phyloP scores from a whole-genome alignment of 2,113 vertebrate species.

The Felis chaus region DNA sequence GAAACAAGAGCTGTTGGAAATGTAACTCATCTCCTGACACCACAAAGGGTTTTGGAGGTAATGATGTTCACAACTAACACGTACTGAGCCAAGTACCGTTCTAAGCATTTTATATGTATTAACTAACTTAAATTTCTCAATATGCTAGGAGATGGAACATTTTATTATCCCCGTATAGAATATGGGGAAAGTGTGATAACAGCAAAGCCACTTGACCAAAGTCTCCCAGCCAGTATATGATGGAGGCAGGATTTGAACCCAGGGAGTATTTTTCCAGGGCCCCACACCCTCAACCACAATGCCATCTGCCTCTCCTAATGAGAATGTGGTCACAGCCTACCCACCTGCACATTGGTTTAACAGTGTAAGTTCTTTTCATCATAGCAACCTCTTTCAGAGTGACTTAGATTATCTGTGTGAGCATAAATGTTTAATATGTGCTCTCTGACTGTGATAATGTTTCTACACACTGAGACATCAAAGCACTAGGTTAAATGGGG shows the following conservation, averaged over 20 bases:
- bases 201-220: conserved; percentile 2
- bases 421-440: conserved; percentile 72
- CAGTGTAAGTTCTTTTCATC: background rate
- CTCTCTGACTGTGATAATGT: conserved; percentile 60
- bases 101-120: background rate
- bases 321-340: background rate
- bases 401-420: conserved; percentile 47
- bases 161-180: background rate
- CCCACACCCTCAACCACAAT: background rate
- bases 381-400: conserved; percentile 21
- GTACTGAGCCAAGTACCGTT: background rate
- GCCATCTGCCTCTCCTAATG: background rate
- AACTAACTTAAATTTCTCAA: conserved; percentile 21
- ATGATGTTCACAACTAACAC: background rate
- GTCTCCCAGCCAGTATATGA: background rate
- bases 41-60: background rate
- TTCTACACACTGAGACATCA: conserved; percentile 57
- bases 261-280: background rate
- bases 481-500: conserved; percentile 44
- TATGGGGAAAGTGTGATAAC: background rate
- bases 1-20: conserved; percentile 20
- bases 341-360: background rate
- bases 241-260: background rate
- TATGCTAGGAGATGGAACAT: background rate
- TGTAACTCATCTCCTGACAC: background rate